Conservation (phyloP, 2,113 vertebrate genomes). For the Isurus oxyrinchus region DNA sequence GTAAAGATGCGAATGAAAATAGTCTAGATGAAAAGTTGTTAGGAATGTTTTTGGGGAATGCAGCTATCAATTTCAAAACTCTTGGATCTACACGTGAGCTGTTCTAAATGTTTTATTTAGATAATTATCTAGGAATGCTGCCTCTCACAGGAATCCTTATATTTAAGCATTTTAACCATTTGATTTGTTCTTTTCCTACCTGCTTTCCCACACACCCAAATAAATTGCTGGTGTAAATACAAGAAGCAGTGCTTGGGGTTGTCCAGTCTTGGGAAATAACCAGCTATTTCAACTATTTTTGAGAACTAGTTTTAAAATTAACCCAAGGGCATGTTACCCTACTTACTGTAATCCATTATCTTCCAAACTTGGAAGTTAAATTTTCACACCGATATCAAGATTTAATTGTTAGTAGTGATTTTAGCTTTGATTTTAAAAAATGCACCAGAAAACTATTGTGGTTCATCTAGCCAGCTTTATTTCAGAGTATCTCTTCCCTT, state of each 20-base stretch:
- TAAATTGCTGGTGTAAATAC: neutral
- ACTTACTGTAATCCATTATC: neutral
- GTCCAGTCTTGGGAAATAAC: neutral
- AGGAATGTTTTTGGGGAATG: neutral
- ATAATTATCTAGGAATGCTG: neutral
- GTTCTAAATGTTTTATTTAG: neutral
- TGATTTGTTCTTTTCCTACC: neutral
- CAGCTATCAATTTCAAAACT: neutral
- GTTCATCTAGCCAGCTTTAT: neutral
- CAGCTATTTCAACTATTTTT: neutral
- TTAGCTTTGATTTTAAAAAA: neutral
- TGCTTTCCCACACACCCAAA: neutral
- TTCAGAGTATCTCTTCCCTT: neutral
- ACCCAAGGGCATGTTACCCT: neutral
- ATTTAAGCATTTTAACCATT: neutral
- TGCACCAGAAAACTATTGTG: neutral
- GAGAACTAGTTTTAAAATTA: neutral
- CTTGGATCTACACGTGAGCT: neutral
- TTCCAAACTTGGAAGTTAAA: neutral
- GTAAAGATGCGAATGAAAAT: neutral
- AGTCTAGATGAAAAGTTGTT: neutral
- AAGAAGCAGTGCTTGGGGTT: neutral
- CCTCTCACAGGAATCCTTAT: neutral
- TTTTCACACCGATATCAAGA: neutral
- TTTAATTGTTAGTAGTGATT: neutral